phyloP scores from a whole-genome alignment of 92 coral and sea anemone genomes.

The Actinostola sp. region DNA sequence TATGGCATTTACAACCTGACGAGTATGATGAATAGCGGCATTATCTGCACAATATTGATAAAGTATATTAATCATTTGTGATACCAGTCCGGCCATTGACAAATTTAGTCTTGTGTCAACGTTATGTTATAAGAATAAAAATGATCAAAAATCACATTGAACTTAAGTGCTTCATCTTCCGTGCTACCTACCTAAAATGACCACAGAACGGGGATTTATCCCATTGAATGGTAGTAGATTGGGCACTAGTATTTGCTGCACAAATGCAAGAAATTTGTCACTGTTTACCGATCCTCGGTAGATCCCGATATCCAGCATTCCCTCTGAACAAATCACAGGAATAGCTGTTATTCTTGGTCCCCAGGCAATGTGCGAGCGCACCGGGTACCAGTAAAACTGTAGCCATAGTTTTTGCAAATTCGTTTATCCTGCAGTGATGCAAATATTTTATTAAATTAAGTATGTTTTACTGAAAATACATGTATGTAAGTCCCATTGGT shows the following conservation, averaged over 20 bases:
- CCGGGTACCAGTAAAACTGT: slow-evolving; percentile 23
- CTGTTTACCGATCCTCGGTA: slow-evolving; percentile 28
- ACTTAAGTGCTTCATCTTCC: too few species aligned
- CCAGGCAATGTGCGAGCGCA: slow-evolving; percentile 33
- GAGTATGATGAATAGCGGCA: slow-evolving; percentile 47
- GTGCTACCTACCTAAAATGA: too few species aligned
- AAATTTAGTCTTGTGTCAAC: too few species aligned
- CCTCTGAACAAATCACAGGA: slow-evolving; percentile 37
- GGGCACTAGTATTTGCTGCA: slow-evolving; percentile 19
- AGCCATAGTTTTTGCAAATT: slow-evolving; percentile 18
- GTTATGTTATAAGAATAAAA: too few species aligned
- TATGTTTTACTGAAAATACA: too few species aligned
- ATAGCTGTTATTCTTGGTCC: slow-evolving; percentile 46
- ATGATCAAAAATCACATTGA: too few species aligned
- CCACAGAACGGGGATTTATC: too few species aligned
- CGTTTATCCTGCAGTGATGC: not conserved
- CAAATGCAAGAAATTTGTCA: slow-evolving; percentile 29
- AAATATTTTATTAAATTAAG: too few species aligned
- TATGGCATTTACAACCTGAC: slow-evolving; percentile 28
- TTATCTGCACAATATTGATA: slow-evolving; percentile 39
- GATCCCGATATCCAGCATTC: slow-evolving; percentile 28
- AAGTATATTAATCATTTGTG: too few species aligned
- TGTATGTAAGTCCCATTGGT: too few species aligned
- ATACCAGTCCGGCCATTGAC: too few species aligned
- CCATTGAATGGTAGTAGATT: slow-evolving; percentile 35